Evolutionary conservation across 2,797 vertebrate species (phyloP).

Genomic region (Micropoecilia bifurca): DNA sequence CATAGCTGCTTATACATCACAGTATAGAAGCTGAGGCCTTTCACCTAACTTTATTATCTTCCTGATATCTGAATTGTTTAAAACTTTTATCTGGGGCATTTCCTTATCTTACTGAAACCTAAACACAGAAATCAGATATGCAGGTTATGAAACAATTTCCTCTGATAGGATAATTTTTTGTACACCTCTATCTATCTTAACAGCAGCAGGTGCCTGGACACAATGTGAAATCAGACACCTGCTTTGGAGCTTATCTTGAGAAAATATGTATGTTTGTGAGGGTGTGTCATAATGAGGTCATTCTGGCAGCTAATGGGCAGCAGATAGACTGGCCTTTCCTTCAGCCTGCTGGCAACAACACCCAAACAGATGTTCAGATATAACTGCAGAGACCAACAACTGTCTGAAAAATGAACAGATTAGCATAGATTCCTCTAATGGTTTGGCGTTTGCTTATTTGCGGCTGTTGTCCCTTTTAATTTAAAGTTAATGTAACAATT

Average conservation of each 20-base stretch:
- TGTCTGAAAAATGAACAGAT: conserved; percentile 33
- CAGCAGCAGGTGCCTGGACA: conserved; percentile 48
- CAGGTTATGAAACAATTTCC: conserved; percentile 49
- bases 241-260: conserved; percentile 56
- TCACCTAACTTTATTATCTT: conserved; percentile 32
- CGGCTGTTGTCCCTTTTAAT: background rate
- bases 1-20: conserved; percentile 28
- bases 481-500: background rate
- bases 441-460: background rate
- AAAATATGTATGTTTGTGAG: conserved; percentile 37
- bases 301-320: conserved; percentile 47
- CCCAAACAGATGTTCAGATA: conserved; percentile 26
- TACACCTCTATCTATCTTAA: conserved; percentile 25
- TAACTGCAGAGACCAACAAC: conserved; percentile 30
- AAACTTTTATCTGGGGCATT: conserved; percentile 37
- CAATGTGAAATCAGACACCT: conserved; percentile 66
- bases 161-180: conserved; percentile 19
- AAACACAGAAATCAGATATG: conserved; percentile 44
- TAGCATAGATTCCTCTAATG: background rate
- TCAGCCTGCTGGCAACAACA: conserved; percentile 30
- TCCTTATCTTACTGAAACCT: conserved; percentile 35
- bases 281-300: conserved; percentile 58
- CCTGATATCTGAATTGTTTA: conserved; percentile 25
- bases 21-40: background rate
- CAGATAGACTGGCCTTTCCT: conserved; percentile 32